phyloP scores from a whole-genome alignment of 2,113 vertebrate species.

The Sander lucioperca region DNA sequence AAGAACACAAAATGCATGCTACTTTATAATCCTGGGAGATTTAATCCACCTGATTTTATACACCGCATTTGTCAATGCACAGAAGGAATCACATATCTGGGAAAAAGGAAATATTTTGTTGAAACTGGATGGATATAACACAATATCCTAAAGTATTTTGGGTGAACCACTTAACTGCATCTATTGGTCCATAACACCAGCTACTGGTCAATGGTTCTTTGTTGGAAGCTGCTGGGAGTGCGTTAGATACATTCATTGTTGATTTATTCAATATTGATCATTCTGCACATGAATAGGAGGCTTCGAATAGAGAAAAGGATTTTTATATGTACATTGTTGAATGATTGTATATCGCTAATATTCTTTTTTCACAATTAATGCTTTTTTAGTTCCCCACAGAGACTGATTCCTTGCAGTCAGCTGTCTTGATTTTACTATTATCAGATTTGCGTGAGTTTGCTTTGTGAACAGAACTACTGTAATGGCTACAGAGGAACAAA shows the following conservation, averaged over 20 bases:
- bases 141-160: background rate
- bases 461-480: background rate
- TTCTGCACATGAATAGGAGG: slow-evolving; percentile 31
- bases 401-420: slow-evolving; percentile 7
- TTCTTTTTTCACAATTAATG: slow-evolving; percentile 20
- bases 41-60: slow-evolving; percentile 6
- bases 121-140: background rate
- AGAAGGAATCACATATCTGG: slow-evolving; percentile 4
- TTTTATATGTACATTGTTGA: slow-evolving; percentile 27
- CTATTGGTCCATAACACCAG: slow-evolving; percentile 18
- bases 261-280: slow-evolving; percentile 53
- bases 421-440: background rate
- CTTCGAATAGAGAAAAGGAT: slow-evolving; percentile 22
- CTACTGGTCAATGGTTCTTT: slow-evolving; percentile 47
- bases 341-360: slow-evolving; percentile 21
- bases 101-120: background rate
- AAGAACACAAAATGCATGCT: slow-evolving; percentile 22
- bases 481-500: background rate
- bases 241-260: slow-evolving; percentile 37
- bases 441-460: background rate
- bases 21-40: background rate
- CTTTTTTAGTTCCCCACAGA: slow-evolving; percentile 22
- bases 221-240: slow-evolving; percentile 22
- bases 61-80: background rate
- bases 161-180: background rate